These are phyloP conservation scores for Stenodema calcarata DNA, from an alignment of 2,888 invertebrate species.

Conservation along the genomic window DNA sequence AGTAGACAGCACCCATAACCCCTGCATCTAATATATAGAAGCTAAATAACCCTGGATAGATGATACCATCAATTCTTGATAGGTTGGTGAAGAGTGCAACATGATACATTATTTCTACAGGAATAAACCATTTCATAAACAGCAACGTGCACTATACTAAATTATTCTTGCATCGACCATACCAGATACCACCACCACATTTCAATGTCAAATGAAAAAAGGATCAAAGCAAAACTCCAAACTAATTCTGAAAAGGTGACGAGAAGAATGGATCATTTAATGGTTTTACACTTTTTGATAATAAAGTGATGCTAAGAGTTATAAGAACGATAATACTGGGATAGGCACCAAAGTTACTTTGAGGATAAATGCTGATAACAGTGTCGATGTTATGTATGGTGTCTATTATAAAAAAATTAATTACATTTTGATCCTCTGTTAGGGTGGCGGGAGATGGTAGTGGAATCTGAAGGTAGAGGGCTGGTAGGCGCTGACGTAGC, in stretches of 20 bases:
- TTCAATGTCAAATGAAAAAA: neutral
- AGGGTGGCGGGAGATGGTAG: slow-evolving; percentile 72
- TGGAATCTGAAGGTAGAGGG: slow-evolving; percentile 60
- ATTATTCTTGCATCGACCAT: slow-evolving; percentile 3
- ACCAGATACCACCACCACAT: slow-evolving; percentile 41
- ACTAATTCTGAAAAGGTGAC: slow-evolving; percentile 6
- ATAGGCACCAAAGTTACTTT: slow-evolving; percentile 27
- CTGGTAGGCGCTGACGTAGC: slow-evolving; percentile 63
- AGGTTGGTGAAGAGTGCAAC: neutral
- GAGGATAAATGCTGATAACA: slow-evolving; percentile 9
- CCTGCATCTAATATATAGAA: too few relatives aligned
- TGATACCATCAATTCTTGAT: too few relatives aligned
- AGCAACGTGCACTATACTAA: slow-evolving; percentile 25
- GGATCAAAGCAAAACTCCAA: neutral
- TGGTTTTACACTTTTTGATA: neutral
- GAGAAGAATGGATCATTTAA: neutral
- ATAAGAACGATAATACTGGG: neutral
- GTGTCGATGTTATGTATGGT: slow-evolving; percentile 36
- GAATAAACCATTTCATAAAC: neutral
- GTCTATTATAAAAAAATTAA: slow-evolving; percentile 58
- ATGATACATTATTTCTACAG: neutral
- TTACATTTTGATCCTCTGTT: slow-evolving; percentile 84
- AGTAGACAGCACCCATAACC: too few relatives aligned
- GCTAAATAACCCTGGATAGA: too few relatives aligned
- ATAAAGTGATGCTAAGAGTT: slow-evolving; percentile 9